Conservation (phyloP, 2,797 vertebrate genomes). For the Enteromius radiatus region DNA sequence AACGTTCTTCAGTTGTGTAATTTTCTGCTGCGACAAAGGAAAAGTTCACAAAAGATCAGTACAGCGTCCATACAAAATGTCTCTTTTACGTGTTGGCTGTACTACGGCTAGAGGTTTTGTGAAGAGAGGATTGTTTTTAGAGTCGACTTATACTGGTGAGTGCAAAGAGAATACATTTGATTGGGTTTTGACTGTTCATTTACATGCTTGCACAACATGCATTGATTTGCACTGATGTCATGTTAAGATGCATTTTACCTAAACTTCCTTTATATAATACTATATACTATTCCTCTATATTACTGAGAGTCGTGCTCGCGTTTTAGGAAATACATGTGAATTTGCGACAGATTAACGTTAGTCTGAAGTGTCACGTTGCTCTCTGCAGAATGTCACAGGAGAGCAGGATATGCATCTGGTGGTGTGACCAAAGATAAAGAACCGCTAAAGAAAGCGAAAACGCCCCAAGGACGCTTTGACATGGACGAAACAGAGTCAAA, state of each 20-base stretch:
- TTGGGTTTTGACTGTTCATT: background rate
- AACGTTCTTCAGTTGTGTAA: slow-evolving; percentile 52
- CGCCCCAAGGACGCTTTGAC: slow-evolving; percentile 90
- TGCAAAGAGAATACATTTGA: background rate
- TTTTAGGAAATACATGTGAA: background rate
- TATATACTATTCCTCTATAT: no score
- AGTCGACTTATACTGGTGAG: slow-evolving; percentile 64
- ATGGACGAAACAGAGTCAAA: slow-evolving; percentile 73
- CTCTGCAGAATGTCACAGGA: slow-evolving; percentile 67
- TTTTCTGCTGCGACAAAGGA: slow-evolving; percentile 5
- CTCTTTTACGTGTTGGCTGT: slow-evolving; percentile 41
- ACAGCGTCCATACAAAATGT: slow-evolving; percentile 61
- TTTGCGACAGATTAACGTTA: background rate
- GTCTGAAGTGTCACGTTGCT: background rate
- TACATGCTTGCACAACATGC: background rate
- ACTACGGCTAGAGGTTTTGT: slow-evolving; percentile 42
- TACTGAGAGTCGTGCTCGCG: no score
- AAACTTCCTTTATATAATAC: background rate
- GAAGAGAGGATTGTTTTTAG: slow-evolving; percentile 26
- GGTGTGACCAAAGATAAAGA: slow-evolving; percentile 68
- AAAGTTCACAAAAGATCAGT: background rate
- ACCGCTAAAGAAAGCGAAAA: slow-evolving; percentile 83
- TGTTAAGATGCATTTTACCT: background rate
- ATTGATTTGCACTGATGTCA: background rate
- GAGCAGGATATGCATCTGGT: slow-evolving; percentile 71